A percentile compares a stretch with the other conserved stretches of the same genome.
Evolutionary conservation across 2,113 vertebrate genomes (phyloP).

Genomic region (Lonchura striata): DNA sequence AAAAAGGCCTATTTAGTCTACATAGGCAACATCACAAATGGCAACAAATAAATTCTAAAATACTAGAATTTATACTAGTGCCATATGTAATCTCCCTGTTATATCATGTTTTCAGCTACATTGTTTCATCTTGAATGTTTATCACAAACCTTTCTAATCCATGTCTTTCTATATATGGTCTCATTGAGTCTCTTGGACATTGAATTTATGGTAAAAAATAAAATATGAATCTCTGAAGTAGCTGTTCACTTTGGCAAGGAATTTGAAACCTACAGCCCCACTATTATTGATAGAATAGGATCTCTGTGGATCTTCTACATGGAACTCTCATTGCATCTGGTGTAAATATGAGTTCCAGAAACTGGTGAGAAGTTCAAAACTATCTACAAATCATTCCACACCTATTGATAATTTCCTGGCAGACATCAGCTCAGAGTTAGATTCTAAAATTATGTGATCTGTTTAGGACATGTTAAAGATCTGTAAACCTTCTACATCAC

Average conservation of each 20-base stretch:
- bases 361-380: background rate
- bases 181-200: background rate
- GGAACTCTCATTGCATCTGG: background rate
- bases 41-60: background rate
- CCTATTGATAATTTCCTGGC: background rate
- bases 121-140: background rate
- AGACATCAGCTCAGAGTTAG: background rate
- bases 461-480: background rate
- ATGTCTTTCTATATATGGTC: background rate
- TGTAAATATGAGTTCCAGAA: background rate
- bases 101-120: background rate
- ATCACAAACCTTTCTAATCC: background rate
- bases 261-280: background rate
- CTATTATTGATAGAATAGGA: background rate
- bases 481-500: background rate
- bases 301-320: background rate
- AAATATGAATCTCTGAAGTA: background rate
- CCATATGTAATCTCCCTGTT: rapidly evolving
- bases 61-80: background rate
- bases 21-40: rapidly evolving
- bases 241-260: background rate
- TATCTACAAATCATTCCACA: background rate
- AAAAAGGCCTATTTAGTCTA: background rate
- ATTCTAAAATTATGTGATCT: background rate
- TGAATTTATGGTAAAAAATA: background rate